A percentile compares a stretch with the other conserved stretches of the same genome.
phyloP scores from a whole-genome alignment of 2,888 invertebrate genomes.

The Scrobipalpa costella region DNA sequence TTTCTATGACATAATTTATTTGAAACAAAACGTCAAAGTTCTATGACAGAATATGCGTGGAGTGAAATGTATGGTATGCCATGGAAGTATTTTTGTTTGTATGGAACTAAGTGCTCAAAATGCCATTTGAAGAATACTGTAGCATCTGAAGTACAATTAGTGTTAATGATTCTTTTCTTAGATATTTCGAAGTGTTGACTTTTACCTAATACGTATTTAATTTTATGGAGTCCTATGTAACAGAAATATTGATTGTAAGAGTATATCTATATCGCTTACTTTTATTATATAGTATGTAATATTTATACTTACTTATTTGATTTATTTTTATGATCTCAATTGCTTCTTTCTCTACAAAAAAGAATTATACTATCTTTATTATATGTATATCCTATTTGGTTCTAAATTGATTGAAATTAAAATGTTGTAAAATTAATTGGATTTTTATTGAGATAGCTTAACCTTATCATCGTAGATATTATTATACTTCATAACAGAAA shows the following conservation, averaged over 20 bases:
- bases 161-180: constrained; percentile 30
- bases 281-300: neutral
- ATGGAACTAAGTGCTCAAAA: constrained; percentile 39
- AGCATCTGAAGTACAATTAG: constrained; percentile 65
- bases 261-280: neutral
- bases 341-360: neutral
- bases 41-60: neutral
- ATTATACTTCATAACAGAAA: too few relatives aligned
- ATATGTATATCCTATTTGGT: neutral
- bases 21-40: neutral
- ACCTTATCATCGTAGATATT: too few relatives aligned
- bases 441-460: too few relatives aligned
- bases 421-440: too few relatives aligned
- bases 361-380: neutral
- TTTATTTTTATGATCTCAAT: constrained; percentile 11
- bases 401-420: too few relatives aligned
- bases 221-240: neutral
- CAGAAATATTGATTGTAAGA: neutral
- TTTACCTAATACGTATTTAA: constrained; percentile 19
- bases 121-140: constrained; percentile 41
- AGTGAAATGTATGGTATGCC: constrained; percentile 10
- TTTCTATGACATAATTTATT: neutral
- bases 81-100: constrained; percentile 10
- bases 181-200: constrained; percentile 10
- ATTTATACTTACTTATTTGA: neutral